Evolutionary conservation across 2,113 vertebrate species (phyloP).

Genomic region (Silurus meridionalis): DNA sequence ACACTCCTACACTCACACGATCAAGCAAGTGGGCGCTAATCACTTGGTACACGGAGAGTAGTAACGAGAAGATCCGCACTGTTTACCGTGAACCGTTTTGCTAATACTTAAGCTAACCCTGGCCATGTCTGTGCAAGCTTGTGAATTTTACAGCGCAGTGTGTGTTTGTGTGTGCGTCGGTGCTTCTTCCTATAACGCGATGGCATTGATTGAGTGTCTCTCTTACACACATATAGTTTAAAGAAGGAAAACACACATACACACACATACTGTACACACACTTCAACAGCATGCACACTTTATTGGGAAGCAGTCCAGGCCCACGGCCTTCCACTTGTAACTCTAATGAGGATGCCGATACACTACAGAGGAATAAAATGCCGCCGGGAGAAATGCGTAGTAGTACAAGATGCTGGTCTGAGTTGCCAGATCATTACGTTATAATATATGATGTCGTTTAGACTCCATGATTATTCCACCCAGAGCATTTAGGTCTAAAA

Average conservation of each 20-base stretch:
- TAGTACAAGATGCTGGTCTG: background rate
- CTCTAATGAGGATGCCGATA: slow-evolving; percentile 52
- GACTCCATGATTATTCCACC: background rate
- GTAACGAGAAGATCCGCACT: background rate
- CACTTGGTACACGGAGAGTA: background rate
- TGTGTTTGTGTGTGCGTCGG: slow-evolving; percentile 28
- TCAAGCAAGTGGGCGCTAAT: background rate
- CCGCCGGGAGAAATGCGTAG: slow-evolving; percentile 31
- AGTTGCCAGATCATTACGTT: slow-evolving; percentile 12
- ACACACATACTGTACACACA: slow-evolving; percentile 20
- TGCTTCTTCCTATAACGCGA: slow-evolving; percentile 60
- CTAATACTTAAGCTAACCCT: background rate
- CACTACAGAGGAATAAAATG: slow-evolving; percentile 29
- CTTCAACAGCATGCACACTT: slow-evolving; percentile 43
- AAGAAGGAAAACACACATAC: slow-evolving; percentile 1
- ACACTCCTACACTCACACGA: too few relatives aligned
- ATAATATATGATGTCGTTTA: background rate
- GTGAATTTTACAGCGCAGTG: background rate
- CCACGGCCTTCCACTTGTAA: slow-evolving; percentile 44
- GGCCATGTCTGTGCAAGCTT: background rate
- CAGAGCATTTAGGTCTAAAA: background rate
- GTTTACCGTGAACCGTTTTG: background rate
- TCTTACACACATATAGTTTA: background rate
- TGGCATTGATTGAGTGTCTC: slow-evolving; percentile 55
- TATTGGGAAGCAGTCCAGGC: slow-evolving; percentile 40